Percentiles rank a stretch among this genome's conserved stretches.
Evolutionary conservation across 2,888 invertebrate species (phyloP).

Genomic region (Noctua janthe): DNA sequence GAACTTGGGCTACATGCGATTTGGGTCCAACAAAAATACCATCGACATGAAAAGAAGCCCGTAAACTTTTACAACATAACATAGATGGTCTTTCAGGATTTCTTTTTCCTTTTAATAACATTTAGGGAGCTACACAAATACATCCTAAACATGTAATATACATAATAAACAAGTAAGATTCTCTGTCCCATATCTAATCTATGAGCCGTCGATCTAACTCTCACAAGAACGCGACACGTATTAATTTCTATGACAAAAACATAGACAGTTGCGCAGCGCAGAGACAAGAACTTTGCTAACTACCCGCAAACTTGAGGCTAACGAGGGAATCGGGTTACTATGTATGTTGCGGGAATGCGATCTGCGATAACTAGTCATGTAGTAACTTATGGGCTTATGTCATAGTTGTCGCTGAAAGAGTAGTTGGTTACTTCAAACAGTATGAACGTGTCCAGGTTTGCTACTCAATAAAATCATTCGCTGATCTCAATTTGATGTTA

Average conservation of each 20-base stretch:
- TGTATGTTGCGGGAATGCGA: conserved; percentile 21
- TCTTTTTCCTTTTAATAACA: not conserved
- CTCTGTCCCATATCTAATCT: not conserved
- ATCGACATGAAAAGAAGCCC: not conserved
- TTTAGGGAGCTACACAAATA: not conserved
- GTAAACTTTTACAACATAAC: not conserved
- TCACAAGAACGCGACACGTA: conserved; percentile 50
- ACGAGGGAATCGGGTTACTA: conserved; percentile 53
- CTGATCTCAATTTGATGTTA: not conserved
- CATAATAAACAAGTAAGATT: conserved; percentile 15
- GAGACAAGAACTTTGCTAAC: conserved; percentile 57
- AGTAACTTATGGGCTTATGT: not conserved
- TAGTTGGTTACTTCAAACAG: not conserved
- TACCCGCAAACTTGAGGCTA: conserved; percentile 51
- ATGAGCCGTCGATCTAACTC: conserved; percentile 22
- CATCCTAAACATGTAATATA: not conserved
- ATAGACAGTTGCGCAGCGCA: conserved; percentile 28
- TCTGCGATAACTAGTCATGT: conserved; percentile 31
- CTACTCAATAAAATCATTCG: not conserved
- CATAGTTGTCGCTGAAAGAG: not conserved
- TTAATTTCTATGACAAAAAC: conserved; percentile 60
- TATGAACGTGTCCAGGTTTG: not conserved
- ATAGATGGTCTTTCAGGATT: not conserved
- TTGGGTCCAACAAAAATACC: not conserved
- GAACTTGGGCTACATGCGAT: not conserved